These are phyloP conservation scores for Globicephala melas DNA, from an alignment of 2,113 vertebrate species.

Conservation along the genomic window DNA sequence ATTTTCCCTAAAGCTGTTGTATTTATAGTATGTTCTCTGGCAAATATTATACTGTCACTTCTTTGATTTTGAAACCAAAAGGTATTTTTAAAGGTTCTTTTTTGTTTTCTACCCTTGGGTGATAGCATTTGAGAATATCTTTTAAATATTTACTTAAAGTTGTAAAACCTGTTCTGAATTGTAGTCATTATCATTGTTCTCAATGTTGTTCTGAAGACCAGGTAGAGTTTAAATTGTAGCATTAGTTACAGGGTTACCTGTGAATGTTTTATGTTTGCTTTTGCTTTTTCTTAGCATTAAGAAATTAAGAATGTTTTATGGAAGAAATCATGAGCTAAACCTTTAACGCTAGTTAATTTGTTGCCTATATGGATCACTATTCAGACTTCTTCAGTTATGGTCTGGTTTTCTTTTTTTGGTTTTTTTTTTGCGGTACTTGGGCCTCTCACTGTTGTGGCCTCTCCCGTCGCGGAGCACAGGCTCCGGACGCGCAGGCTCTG, in stretches of 20 bases:
- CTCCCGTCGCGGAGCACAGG: too few relatives aligned
- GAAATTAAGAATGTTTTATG: slow-evolving; percentile 21
- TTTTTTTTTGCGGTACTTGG: too few relatives aligned
- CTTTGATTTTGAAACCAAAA: slow-evolving; percentile 52
- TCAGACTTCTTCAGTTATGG: not conserved
- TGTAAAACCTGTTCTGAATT: slow-evolving; percentile 21
- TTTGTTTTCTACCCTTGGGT: slow-evolving; percentile 7
- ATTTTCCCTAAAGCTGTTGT: not conserved
- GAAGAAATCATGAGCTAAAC: slow-evolving; percentile 15
- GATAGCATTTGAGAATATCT: not conserved
- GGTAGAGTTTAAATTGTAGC: not conserved
- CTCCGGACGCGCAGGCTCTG: too few relatives aligned
- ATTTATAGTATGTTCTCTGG: not conserved
- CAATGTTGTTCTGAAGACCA: not conserved
- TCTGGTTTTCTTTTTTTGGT: not conserved
- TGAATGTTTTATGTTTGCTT: slow-evolving; percentile 19
- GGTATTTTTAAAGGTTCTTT: slow-evolving; percentile 10
- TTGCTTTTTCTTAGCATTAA: slow-evolving; percentile 29
- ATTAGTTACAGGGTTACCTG: not conserved
- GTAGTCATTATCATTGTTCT: not conserved
- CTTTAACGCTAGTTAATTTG: slow-evolving; percentile 33
- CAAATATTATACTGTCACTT: not conserved
- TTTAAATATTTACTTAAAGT: slow-evolving; percentile 40
- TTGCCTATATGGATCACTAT: not conserved
- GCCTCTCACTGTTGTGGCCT: too few relatives aligned